Base-by-base conservation (phyloP, 2,797 vertebrate genomes). In the Galaxias olidus region DNA sequence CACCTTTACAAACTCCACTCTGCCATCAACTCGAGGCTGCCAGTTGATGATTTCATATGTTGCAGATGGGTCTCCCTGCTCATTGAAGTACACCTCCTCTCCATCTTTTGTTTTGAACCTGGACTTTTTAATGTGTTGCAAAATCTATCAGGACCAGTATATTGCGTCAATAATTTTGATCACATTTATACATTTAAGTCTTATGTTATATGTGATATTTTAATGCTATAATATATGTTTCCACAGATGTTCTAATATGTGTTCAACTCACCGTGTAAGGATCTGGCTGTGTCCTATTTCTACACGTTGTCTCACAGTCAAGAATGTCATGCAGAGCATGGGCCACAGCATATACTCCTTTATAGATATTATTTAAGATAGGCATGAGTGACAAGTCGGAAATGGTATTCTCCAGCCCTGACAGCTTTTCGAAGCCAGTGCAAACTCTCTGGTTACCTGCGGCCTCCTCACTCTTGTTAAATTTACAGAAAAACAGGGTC, bases 31-130 rank as follows among this genome's bases (percentile, higher is more conserved):
- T 53, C 20, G 74, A 4, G 67, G 77, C 67, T 90, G 89, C 91
- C 91, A 92, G 70, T 91, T 92, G 68, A 91, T 85, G 15, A 92
- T 79, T 54, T 91, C 90, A 82, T 92, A 92, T 67, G 80, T 89
- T 73, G 89, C 88, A 14, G 84, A 56, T 43, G 86, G 85, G 14
- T 90, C 90, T 67, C 90, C 90, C 40, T 89, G 86, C n/a, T 81
- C 74, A 76, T 91, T 84, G 59, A 91, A 90, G 59, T 81, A 86
- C 18, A 92, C 83, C 0, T 84, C 75, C 9, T 91, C 86, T n/a
- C 85, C 88, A 10, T 87, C 85, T 46, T 87, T 88, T 19, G 87
- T 91, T 74, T 63, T 78, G 61, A 88, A 87, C 0, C 1, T 59
- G 8, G 75, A 78, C 1, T 58, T 78, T 74, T 72, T 73, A 8